Conservation (phyloP, 2,888 invertebrate genomes). For the Kuschelorhynchus macadamiae region DNA sequence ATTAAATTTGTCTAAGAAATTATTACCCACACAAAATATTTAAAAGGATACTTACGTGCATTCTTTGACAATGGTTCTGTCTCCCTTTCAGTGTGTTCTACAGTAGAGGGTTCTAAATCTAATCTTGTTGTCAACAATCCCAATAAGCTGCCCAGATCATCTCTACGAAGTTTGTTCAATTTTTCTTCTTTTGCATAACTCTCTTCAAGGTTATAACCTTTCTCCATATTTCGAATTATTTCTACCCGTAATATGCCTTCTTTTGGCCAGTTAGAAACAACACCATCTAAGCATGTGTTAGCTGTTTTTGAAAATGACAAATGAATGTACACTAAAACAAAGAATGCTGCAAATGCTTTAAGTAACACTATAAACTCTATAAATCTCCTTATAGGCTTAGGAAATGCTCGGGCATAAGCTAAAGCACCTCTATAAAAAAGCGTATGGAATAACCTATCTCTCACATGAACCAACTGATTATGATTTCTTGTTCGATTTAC, state of each 20-base stretch:
- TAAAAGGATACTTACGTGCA: slow-evolving; percentile 34
- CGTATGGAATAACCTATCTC: slow-evolving; percentile 94
- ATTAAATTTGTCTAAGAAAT: too few species aligned
- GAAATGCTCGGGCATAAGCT: slow-evolving; percentile 92
- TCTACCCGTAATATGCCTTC: slow-evolving; percentile 96
- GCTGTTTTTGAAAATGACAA: slow-evolving; percentile 93
- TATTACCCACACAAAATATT: too few species aligned
- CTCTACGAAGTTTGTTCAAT: slow-evolving; percentile 78
- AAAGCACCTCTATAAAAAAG: slow-evolving; percentile 93
- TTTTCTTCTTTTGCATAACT: slow-evolving; percentile 88
- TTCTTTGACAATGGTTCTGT: slow-evolving; percentile 61
- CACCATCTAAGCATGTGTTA: slow-evolving; percentile 91
- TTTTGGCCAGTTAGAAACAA: slow-evolving; percentile 92
- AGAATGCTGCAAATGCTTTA: slow-evolving; percentile 88
- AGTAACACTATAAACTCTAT: slow-evolving; percentile 87
- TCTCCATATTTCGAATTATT: slow-evolving; percentile 79
- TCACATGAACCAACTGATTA: slow-evolving; percentile 83
- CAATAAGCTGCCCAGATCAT: slow-evolving; percentile 74
- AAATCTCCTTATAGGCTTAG: slow-evolving; percentile 83
- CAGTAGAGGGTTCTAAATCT: slow-evolving; percentile 78
- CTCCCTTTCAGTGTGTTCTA: slow-evolving; percentile 69
- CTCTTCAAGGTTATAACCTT: slow-evolving; percentile 84
- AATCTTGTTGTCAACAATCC: slow-evolving; percentile 78
- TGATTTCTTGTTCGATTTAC: slow-evolving; percentile 72
- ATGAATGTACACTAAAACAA: slow-evolving; percentile 95